phyloP scores from a whole-genome alignment of 2,888 invertebrate genomes.

The Tineola bisselliella region DNA sequence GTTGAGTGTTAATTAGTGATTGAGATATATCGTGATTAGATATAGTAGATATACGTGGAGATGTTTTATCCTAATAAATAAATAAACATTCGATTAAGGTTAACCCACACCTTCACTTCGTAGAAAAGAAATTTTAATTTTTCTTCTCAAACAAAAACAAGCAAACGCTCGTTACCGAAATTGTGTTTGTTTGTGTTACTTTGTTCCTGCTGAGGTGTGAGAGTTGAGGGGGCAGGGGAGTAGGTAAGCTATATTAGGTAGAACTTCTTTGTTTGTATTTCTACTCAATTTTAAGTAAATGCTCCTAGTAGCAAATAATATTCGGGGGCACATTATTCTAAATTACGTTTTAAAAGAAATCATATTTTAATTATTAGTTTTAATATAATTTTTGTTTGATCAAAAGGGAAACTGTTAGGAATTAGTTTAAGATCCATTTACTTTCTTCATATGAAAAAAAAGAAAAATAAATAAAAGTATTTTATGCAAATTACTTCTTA shows the following conservation, averaged over 20 bases:
- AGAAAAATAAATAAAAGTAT: too few species aligned
- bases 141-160: constrained; percentile 29
- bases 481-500: not conserved
- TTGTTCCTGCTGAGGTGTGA: constrained; percentile 20
- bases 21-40: too few species aligned
- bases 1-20: too few species aligned
- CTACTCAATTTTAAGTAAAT: not conserved
- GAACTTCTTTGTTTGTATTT: constrained; percentile 5
- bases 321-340: not conserved
- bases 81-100: not conserved
- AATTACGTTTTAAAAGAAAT: too few species aligned
- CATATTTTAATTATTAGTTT: too few species aligned
- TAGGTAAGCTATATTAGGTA: too few species aligned
- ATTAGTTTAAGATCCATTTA: too few species aligned
- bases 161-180: constrained; percentile 45
- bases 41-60: too few species aligned
- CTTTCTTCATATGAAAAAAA: too few species aligned
- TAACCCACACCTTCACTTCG: not conserved
- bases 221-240: constrained; percentile 16
- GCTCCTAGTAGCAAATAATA: not conserved
- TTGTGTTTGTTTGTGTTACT: constrained; percentile 39
- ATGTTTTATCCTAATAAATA: constrained; percentile 13
- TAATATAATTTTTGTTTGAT: too few species aligned
- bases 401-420: too few species aligned
- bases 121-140: constrained; percentile 29